Base-by-base conservation (phyloP, 1,140 invertebrate genomes). In the Cotesia typhae region DNA sequence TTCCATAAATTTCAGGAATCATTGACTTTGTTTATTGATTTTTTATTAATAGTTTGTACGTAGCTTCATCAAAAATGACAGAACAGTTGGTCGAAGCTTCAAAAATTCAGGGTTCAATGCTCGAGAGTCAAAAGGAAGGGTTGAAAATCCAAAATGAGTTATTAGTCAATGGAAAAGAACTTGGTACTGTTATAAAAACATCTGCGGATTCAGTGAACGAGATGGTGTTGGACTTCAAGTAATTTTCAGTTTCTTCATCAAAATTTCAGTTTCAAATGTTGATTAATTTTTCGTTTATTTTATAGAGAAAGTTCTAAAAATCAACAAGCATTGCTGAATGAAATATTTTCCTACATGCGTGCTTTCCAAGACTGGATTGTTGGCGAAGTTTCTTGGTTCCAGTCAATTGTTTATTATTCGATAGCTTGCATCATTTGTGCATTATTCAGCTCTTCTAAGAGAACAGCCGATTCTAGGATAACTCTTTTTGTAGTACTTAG, bases 331-430 rank as follows among this genome's bases (percentile, higher is more conserved):
- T 73, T 90, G 10, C 86, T 91, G 7, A 84, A 86, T 75, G 88
- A 90, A 77, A 87, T 91, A 52, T 91, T 91, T 81, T 88, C 89
- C 17, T 85, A 89, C 61, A 77, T 91, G 41, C 77, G 79, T 6
- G 83, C 83, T 38, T 85, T 91, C 66, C 90, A 91, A 79, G 83
- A 80, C 84, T 81, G 89, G 89, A 82, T 88, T 73, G 78, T 88
- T 41, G 86, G 84, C 10, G 90, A 91, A 87, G 88, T 91, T 67
- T 88, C 89, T 2, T 87, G 88, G 75, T 85, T 91, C 71, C 90
- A 90, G 73, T 88, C 89, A 1, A 80, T 90, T 36, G 79, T 88
- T n/a, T 91, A 90, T 78, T 91, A 90, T 71, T 80, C 84, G 35
- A 68, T 86, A 3, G 83, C 84, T 51, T 82, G 89, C 36, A 77